Conservation (phyloP, 2,888 invertebrate genomes). For the Bombylius major region DNA sequence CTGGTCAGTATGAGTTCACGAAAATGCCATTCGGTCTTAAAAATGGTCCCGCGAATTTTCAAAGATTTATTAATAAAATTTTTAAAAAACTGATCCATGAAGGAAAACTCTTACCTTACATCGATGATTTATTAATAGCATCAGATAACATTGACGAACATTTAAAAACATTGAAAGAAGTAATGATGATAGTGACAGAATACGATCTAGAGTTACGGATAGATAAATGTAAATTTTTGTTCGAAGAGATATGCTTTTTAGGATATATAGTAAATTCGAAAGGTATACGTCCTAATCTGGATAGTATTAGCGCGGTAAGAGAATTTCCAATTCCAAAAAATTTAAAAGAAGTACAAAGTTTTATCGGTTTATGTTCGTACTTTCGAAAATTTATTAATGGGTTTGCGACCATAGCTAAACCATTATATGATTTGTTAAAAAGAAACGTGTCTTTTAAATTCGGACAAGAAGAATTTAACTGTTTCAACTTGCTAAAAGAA, state of each 20-base stretch:
- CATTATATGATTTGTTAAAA: conserved; percentile 2
- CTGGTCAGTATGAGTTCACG: conserved; percentile 13
- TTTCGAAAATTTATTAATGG: not conserved
- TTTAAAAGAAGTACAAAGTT: not conserved
- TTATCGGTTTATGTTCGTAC: not conserved
- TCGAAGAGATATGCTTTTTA: not conserved
- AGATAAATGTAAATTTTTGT: not conserved
- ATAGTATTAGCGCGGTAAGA: not conserved
- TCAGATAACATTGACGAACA: conserved; percentile 12
- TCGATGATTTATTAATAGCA: conserved; percentile 16
- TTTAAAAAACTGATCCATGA: conserved; percentile 7
- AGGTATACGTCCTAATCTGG: not conserved
- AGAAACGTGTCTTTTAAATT: conserved; percentile 9
- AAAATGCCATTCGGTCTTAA: conserved; percentile 12
- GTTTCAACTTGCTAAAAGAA: conserved; percentile 9
- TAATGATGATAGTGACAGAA: not conserved
- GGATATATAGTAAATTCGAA: not conserved
- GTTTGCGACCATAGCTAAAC: not conserved
- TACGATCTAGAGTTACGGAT: not conserved
- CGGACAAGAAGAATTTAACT: conserved; percentile 2
- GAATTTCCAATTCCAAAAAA: not conserved
- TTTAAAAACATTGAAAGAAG: not conserved
- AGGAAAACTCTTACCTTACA: conserved; percentile 12
- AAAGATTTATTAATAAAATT: conserved; percentile 12
- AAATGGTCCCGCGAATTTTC: conserved; percentile 7